These are phyloP conservation scores for Parascotia fuliginaria DNA, from an alignment of 2,888 invertebrate genomes.

Conservation along the genomic window DNA sequence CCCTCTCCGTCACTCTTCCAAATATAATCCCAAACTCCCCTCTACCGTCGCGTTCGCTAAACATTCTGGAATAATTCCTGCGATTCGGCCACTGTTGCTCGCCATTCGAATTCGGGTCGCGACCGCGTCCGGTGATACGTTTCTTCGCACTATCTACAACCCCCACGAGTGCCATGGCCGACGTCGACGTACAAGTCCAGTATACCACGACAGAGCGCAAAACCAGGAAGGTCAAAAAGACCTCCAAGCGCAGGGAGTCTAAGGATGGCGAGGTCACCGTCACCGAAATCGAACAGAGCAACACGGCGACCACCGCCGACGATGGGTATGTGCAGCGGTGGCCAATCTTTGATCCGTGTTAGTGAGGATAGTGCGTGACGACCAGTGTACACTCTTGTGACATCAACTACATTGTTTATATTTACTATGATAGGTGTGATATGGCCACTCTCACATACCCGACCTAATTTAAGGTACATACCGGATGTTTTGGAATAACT, in stretches of 20 bases:
- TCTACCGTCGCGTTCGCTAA: slow-evolving; percentile 72
- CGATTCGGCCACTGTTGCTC: slow-evolving; percentile 79
- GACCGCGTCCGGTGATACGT: slow-evolving; percentile 83
- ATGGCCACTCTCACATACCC: slow-evolving; percentile 86
- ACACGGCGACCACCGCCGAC: slow-evolving; percentile 87
- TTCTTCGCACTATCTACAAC: slow-evolving; percentile 55
- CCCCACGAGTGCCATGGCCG: slow-evolving; percentile 89
- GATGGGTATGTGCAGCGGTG: slow-evolving; percentile 94
- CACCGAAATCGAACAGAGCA: slow-evolving; percentile 91
- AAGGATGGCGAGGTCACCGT: slow-evolving; percentile 92
- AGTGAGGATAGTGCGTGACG: slow-evolving; percentile 55
- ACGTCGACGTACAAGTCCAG: slow-evolving; percentile 95
- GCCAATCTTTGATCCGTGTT: slow-evolving; percentile 72
- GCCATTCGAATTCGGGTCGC: slow-evolving; percentile 86
- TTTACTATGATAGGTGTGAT: slow-evolving; percentile 51
- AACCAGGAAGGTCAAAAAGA: slow-evolving; percentile 95
- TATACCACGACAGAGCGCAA: slow-evolving; percentile 94
- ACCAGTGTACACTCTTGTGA: slow-evolving; percentile 71
- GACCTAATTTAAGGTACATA: slow-evolving; percentile 81
- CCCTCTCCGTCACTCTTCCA: slow-evolving; percentile 86
- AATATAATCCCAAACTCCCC: slow-evolving; percentile 85
- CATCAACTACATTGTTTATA: slow-evolving; percentile 44
- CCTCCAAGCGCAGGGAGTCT: slow-evolving; percentile 91
- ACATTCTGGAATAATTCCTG: slow-evolving; percentile 86
- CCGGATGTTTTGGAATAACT: slow-evolving; percentile 30